Evolutionary conservation across 2,888 invertebrate species (phyloP).

Genomic region (Heliothis peltigera): DNA sequence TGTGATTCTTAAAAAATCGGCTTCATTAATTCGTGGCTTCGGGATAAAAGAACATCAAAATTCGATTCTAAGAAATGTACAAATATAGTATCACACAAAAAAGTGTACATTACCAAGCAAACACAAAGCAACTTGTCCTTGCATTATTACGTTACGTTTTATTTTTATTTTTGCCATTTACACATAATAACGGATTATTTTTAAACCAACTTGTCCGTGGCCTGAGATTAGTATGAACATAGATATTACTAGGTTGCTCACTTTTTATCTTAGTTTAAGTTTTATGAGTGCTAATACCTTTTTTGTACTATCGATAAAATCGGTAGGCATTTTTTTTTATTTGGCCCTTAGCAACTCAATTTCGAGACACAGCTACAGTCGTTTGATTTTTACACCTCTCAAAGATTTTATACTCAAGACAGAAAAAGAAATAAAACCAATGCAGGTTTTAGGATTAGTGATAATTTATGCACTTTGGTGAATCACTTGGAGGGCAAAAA

Average conservation of each 20-base stretch:
- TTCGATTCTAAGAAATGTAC: conserved; percentile 6
- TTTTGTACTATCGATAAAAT: too few species aligned
- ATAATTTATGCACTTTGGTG: conserved; percentile 61
- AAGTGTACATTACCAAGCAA: conserved; percentile 24
- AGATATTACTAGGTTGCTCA: too few species aligned
- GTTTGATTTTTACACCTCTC: conserved; percentile 38
- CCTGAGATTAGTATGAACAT: too few species aligned
- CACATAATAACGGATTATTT: conserved; percentile 18
- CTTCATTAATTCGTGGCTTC: too few species aligned
- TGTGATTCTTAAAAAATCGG: too few species aligned
- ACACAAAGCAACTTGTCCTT: conserved; percentile 47
- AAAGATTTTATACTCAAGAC: conserved; percentile 37
- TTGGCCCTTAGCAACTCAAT: neutral
- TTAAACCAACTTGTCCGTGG: neutral
- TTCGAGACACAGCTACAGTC: conserved; percentile 15
- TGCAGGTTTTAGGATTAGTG: conserved; percentile 52
- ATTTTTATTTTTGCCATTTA: conserved; percentile 32
- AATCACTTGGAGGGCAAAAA: conserved; percentile 54
- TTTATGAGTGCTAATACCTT: too few species aligned
- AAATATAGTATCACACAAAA: conserved; percentile 7
- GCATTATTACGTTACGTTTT: conserved; percentile 24
- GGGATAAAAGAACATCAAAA: neutral
- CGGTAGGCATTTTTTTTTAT: too few species aligned
- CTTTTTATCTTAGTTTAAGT: too few species aligned
- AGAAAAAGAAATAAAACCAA: conserved; percentile 44